Conservation (phyloP, 53 echinoderm and acorn worm genomes). For the Hippasteria phrygiana region DNA sequence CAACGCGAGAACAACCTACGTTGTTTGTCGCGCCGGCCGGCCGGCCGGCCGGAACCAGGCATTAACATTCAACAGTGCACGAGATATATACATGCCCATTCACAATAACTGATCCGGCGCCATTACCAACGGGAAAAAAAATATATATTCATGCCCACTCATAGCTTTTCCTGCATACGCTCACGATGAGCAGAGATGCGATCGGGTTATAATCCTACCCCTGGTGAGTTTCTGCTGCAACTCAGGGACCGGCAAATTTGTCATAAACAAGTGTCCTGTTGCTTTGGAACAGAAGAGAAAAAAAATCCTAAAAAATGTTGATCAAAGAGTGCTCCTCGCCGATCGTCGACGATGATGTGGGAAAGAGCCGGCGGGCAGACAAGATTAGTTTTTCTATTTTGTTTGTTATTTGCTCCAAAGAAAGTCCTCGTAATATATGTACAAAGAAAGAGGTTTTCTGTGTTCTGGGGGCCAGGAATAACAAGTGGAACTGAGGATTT, state of each 20-base stretch:
- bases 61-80: background rate
- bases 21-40: background rate
- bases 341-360: background rate
- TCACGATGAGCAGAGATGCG: background rate
- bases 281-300: background rate
- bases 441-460: background rate
- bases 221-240: background rate
- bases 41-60: background rate
- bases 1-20: background rate
- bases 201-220: background rate
- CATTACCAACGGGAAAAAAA: background rate
- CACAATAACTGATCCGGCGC: background rate
- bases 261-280: slow-evolving; percentile 48
- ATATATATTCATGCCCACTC: slow-evolving; percentile 20
- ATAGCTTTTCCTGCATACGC: background rate
- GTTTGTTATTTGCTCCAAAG: background rate
- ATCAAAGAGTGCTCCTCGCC: background rate
- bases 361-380: background rate
- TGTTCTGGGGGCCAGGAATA: too few species aligned
- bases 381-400: slow-evolving; percentile 1
- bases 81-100: background rate
- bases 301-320: background rate
- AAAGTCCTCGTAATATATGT: slow-evolving; percentile 20
- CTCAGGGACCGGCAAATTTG: slow-evolving; percentile 20
- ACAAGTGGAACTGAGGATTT: too few species aligned